phyloP scores from a whole-genome alignment of 2,113 vertebrate genomes.

The Panthera tigris region DNA sequence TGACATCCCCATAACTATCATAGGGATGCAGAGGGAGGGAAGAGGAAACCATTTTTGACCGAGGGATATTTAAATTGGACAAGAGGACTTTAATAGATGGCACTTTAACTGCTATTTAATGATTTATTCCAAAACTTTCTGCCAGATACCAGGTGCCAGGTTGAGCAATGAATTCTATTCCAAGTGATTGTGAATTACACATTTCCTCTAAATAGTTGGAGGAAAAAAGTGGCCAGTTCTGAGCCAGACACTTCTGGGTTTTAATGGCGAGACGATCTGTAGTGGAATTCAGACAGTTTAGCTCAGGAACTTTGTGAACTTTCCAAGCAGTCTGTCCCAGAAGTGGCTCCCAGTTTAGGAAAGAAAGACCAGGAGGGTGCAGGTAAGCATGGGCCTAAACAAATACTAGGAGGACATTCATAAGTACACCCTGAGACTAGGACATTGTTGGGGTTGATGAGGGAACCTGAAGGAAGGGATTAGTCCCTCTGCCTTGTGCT shows the following conservation, averaged over 20 bases:
- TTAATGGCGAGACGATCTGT: neutral
- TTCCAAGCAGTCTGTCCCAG: neutral
- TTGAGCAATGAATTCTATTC: slow-evolving; percentile 21
- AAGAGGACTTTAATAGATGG: neutral
- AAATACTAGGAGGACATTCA: neutral
- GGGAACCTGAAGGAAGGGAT: neutral
- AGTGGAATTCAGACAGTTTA: neutral
- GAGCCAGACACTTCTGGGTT: neutral
- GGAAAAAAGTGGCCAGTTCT: neutral
- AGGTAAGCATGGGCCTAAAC: neutral
- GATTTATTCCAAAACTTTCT: slow-evolving; percentile 26
- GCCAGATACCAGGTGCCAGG: neutral
- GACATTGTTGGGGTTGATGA: neutral
- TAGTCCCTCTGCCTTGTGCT: neutral
- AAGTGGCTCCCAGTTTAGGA: neutral
- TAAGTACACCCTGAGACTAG: neutral
- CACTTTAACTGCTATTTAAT: neutral
- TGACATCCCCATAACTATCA: neutral
- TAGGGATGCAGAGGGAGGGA: neutral
- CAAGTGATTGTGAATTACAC: neutral
- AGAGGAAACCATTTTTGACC: neutral
- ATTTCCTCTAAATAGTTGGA: neutral
- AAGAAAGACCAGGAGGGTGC: neutral
- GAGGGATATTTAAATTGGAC: neutral
- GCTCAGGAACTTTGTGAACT: neutral